Base-by-base conservation (phyloP, 2,888 invertebrate genomes). In the Galeopsomyia nigrocyanea region DNA sequence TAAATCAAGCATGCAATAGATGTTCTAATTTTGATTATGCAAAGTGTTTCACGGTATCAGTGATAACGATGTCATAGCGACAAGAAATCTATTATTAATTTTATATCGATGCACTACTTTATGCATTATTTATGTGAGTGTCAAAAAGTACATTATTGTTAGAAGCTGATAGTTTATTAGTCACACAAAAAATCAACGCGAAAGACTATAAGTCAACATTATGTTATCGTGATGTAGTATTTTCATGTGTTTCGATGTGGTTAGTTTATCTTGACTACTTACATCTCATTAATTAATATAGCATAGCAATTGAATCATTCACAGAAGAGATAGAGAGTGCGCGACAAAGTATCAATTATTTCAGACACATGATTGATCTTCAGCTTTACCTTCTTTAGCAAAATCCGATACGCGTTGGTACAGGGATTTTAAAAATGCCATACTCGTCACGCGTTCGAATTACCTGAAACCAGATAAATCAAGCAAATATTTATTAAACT, bases 401-500 rank as follows among this genome's bases (percentile, higher is more conserved):
- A 79, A 77, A 71, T 79, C 78, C 78, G 79, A 75, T 77, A 79
- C 78, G 72, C 78, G 79, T 75, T 79, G 79, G 76, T 78, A 79
- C 75, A 79, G 75, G 68, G 79, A 79, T 75, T 78, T 78, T 73
- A 79, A 77, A 76, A 79, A 79, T 61, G 78, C 79, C 79, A 79
- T 79, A 77, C 66, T 77, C 69, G 74, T 77, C 70, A 71, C 74
- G 77, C 62, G 75, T 77, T 77, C 77, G 74, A 72, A 77, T 79
- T 79, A 79, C 79, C 79, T 79, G 76, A 0, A 75, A 79, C 22
- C 65, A 74, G 7, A 56, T n/a, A 57, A 61, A 47, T 53, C 7
- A 53, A n/a, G n/a, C n/a, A 50, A 22, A 56, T 39, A 31, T 17
- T 57, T 31, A 47, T 31, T 50, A 7, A 49, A 7, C 26, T 31